phyloP scores from a whole-genome alignment of 2,113 vertebrate species.

The Rhabdomys dilectus region DNA sequence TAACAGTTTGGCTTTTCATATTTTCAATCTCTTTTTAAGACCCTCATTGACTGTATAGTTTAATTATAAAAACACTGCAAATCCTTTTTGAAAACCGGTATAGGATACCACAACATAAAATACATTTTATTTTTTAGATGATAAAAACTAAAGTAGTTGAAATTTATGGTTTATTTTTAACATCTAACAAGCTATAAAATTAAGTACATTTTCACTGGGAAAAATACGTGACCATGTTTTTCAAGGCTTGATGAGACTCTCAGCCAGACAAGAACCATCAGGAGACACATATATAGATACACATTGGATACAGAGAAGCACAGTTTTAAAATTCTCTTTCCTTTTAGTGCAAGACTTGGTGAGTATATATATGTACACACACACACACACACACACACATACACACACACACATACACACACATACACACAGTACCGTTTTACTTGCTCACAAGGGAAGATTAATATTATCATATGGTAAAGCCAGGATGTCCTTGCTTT shows the following conservation, averaged over 20 bases:
- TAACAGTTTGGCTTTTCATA: conserved; percentile 24
- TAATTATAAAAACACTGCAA: conserved; percentile 58
- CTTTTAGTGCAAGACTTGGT: neutral
- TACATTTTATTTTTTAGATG: conserved; percentile 51
- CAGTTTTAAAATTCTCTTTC: neutral
- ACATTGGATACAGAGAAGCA: neutral
- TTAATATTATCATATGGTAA: conserved; percentile 59
- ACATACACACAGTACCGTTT: neutral
- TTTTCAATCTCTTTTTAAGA: conserved; percentile 51
- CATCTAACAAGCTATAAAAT: conserved; percentile 46
- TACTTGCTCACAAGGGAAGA: conserved; percentile 33
- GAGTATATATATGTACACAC: too few species aligned
- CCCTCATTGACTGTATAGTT: conserved; percentile 43
- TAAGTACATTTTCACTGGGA: conserved; percentile 26
- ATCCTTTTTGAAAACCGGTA: conserved; percentile 41
- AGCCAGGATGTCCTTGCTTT: conserved; percentile 20
- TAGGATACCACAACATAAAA: conserved; percentile 45
- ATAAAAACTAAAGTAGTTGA: conserved; percentile 47
- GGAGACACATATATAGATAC: neutral
- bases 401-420: neutral
- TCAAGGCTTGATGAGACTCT: conserved; percentile 28
- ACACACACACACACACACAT: too few species aligned
- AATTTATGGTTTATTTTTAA: neutral
- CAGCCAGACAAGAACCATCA: neutral
- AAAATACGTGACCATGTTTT: conserved; percentile 28